Evolutionary conservation across 2,888 invertebrate genomes (phyloP), one percentile per base, ranked within the genome.

Genomic region (Quadriops clusia): DNA sequence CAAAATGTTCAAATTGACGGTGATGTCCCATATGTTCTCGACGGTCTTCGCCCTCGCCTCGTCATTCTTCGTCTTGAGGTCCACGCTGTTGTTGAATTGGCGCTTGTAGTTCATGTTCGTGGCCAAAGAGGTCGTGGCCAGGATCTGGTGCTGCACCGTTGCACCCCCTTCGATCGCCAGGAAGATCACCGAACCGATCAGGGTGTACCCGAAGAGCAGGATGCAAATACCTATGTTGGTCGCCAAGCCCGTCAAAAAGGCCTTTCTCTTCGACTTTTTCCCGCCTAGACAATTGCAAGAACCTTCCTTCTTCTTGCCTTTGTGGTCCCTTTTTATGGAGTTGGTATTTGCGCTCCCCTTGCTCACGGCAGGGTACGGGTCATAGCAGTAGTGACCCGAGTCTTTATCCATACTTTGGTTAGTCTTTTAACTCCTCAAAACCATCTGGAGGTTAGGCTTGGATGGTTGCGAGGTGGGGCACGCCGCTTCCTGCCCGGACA

Each of bases 1-100:
- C 42, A 91, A 69, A 51, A 91, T 84, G 63, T 90, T 90, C 44
- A 89, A 63, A 37, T 78, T 79, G 42, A 81, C 80, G 3, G 90
- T 90, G 40, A 89, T 82, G 57, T 87, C 81, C 90, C 90, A 90
- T 52, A 91, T 84, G 59, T 81, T 85, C 61, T 85, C 84, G 26
- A 86, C 85, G 8, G 85, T 82, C 50, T 67, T 67, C 24, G 71
- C 69, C 24, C 77, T 63, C 14, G 74, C 74, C 43, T 73, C 73
- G 42, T 71, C 66, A 28, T 65, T 64, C 37, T 58, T 59, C 41
- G 61, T 53, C 33, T 49, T 55, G n/a, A 34, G 31, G 17, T 37
- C 37, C 14, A 28, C 28, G 13, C 25, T 32, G 11, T 10, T 23
- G n/a, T 34, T 34, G 8, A 16, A 9, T 45, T 47, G 40, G 47